Conservation (phyloP, 2,797 vertebrate genomes). For the Sebastes glaucus region DNA sequence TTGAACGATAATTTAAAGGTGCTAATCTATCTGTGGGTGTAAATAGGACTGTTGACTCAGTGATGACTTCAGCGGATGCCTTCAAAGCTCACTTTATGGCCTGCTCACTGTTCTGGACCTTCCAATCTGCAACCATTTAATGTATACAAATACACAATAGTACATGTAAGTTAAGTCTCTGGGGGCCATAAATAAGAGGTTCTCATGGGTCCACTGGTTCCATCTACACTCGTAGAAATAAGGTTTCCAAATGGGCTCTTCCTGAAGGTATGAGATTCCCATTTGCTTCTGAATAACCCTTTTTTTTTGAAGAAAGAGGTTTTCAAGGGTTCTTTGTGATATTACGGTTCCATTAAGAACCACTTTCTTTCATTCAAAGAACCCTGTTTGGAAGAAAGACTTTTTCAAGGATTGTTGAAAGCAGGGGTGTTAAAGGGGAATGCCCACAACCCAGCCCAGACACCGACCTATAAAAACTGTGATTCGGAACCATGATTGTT, state of each 20-base stretch:
- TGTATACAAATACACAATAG: not conserved
- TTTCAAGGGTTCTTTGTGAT: not conserved
- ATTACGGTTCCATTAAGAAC: not conserved
- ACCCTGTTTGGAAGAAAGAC: not conserved
- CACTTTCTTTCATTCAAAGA: not conserved
- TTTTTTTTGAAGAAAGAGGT: not conserved
- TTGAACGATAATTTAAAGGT: constrained; percentile 26
- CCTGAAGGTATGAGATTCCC: not conserved
- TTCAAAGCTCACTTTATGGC: not conserved
- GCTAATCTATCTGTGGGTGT: constrained; percentile 3
- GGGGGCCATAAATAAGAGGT: not conserved
- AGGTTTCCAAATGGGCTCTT: not conserved
- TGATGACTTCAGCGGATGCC: not conserved
- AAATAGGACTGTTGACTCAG: constrained; percentile 7
- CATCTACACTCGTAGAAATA: not conserved
- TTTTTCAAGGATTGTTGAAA: not conserved
- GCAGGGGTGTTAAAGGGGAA: not conserved
- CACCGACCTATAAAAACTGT: not conserved
- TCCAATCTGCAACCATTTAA: not conserved
- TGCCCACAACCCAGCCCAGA: not conserved
- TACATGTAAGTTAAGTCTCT: not conserved
- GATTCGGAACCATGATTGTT: not conserved
- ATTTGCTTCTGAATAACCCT: not conserved
- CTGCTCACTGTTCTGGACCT: not conserved
- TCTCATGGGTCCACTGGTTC: not conserved